A percentile compares a stretch with the other conserved stretches of the same genome.
Evolutionary conservation across 2,113 vertebrate species (phyloP).

Genomic region (Lepus americanus): DNA sequence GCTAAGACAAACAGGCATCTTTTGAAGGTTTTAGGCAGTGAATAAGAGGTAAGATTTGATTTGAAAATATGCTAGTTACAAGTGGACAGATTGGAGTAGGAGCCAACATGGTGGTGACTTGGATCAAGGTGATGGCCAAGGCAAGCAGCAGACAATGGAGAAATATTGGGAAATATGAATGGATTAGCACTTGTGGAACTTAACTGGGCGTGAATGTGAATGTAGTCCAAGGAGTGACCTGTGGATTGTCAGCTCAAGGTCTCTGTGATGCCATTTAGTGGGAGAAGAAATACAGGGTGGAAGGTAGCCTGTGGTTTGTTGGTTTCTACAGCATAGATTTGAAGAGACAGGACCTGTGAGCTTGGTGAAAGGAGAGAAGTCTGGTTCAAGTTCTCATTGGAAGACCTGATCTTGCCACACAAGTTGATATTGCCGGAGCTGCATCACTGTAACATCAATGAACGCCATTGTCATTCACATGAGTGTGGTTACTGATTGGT

Average conservation of each 20-base stretch:
- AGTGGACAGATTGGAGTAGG: not conserved
- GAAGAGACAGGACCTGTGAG: no score
- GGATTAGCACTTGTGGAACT: not conserved
- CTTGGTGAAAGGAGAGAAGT: not conserved
- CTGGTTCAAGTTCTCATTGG: not conserved
- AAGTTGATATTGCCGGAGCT: not conserved
- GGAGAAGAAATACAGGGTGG: accelerated
- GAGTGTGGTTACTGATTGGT: not conserved
- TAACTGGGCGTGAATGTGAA: not conserved
- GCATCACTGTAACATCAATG: accelerated
- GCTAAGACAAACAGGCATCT: not conserved
- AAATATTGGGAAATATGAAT: accelerated
- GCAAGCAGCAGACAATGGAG: not conserved
- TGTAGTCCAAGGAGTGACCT: no score
- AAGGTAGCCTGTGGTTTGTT: not conserved
- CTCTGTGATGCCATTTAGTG: not conserved
- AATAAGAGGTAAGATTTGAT: not conserved
- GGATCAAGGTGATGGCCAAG: accelerated
- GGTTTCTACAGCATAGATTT: accelerated
- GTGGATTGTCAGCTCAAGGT: accelerated
- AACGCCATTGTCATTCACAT: accelerated
- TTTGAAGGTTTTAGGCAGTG: not conserved
- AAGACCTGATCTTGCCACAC: accelerated
- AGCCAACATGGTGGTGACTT: no score
- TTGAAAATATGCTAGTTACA: not conserved